A percentile compares a stretch with the other conserved stretches of the same genome.
Conservation (phyloP, 2,797 vertebrate species). For the Labeo calbasu region DNA sequence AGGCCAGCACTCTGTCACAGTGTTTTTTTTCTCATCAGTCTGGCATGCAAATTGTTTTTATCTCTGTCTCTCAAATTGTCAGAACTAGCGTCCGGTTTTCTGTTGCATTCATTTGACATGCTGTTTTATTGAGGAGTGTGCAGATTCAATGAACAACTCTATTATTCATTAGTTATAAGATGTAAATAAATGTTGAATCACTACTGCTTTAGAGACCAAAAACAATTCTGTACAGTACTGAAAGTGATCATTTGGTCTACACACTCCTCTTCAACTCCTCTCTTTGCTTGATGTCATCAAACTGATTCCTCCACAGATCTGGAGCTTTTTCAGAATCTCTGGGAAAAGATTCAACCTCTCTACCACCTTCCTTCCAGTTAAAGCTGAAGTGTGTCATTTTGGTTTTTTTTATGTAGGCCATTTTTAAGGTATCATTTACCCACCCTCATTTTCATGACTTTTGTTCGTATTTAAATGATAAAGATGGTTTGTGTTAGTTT, state of each 20-base stretch:
- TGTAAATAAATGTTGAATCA: neutral
- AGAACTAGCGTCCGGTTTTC: constrained; percentile 24
- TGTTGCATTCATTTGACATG: constrained; percentile 43
- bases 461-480: neutral
- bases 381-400: constrained; percentile 2
- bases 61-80: constrained; percentile 40
- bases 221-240: neutral
- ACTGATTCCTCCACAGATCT: constrained; percentile 56
- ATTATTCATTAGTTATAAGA: constrained; percentile 11
- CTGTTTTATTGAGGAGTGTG: constrained; percentile 56
- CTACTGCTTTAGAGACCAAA: neutral
- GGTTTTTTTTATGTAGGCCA: neutral
- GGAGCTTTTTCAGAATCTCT: constrained; percentile 40
- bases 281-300: constrained; percentile 46
- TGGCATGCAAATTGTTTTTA: constrained; percentile 16
- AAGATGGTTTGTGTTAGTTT: neutral
- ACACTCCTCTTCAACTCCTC: constrained; percentile 51
- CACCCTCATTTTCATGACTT: neutral
- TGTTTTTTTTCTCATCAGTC: constrained; percentile 4
- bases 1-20: constrained; percentile 14
- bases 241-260: constrained; percentile 55
- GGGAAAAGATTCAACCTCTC: constrained; percentile 28
- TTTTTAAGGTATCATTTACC: neutral
- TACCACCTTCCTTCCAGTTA: neutral
- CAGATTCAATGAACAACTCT: constrained; percentile 49